Conservation (phyloP, 1,140 invertebrate species). For the Magallana ariakensis region DNA sequence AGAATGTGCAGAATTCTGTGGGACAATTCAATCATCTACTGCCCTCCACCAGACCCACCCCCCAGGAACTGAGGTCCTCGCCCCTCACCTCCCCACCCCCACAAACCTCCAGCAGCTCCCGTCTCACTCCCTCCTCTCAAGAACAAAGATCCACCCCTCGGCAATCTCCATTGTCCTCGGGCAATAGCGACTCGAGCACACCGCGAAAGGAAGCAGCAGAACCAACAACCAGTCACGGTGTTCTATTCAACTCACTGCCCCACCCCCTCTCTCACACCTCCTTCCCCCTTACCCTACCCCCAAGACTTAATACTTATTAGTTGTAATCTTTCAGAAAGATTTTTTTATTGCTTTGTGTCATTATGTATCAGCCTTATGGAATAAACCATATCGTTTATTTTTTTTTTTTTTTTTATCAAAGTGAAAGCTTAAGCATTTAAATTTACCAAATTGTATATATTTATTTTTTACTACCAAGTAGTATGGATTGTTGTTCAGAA, state of each 20-base stretch:
- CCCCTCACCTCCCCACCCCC: background rate
- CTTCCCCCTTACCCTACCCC: background rate
- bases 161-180: background rate
- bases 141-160: slow-evolving; percentile 18
- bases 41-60: background rate
- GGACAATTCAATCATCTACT: background rate
- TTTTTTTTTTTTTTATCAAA: too few species aligned
- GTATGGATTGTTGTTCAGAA: slow-evolving; percentile 3
- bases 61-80: slow-evolving; percentile 1
- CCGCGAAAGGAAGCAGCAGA: slow-evolving; percentile 13
- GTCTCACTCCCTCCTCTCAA: slow-evolving; percentile 21
- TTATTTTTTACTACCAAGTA: slow-evolving; percentile 15
- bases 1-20: background rate
- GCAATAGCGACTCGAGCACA: background rate
- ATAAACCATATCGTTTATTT: too few species aligned
- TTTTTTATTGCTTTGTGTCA: too few species aligned
- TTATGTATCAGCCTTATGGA: too few species aligned
- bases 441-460: background rate
- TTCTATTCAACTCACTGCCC: background rate
- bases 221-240: background rate
- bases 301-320: background rate
- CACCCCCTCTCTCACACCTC: background rate
- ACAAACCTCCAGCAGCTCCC: slow-evolving; percentile 1
- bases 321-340: background rate
- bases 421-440: background rate